Evolutionary conservation across 2,888 invertebrate genomes (phyloP).

Genomic region (Leucoma salicis): DNA sequence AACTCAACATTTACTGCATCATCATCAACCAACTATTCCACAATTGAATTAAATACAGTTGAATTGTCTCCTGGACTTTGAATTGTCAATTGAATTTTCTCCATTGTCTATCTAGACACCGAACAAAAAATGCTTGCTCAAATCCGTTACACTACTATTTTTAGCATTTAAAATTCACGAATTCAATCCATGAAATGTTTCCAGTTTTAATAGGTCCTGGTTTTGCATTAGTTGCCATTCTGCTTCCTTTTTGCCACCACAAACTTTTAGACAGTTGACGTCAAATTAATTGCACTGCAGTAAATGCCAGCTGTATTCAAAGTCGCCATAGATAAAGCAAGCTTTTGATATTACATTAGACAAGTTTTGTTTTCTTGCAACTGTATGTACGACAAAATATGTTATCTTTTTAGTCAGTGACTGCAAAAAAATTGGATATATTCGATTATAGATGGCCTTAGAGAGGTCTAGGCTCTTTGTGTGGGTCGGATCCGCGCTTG

Average conservation of each 20-base stretch:
- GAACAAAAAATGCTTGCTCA: no score
- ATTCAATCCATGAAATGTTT: slow-evolving; percentile 8
- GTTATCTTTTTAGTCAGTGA: no score
- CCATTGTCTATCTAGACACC: no score
- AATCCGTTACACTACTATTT: no score
- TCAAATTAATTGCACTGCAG: slow-evolving; percentile 44
- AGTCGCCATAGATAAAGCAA: not conserved
- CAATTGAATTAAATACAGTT: no score
- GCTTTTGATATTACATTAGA: not conserved
- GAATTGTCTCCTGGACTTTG: no score
- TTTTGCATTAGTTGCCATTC: slow-evolving; percentile 15
- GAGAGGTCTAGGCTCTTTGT: slow-evolving; percentile 54
- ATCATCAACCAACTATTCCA: no score
- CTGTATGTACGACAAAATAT: no score
- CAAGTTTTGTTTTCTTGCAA: not conserved
- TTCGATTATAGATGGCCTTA: slow-evolving; percentile 35
- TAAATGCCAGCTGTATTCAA: slow-evolving; percentile 20
- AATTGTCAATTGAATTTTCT: no score
- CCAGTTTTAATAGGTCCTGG: slow-evolving; percentile 20
- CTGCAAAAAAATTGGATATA: slow-evolving; percentile 41
- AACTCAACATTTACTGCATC: no score
- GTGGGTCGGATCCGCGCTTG: slow-evolving; percentile 48
- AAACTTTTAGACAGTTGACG: slow-evolving; percentile 27
- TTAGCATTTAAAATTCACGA: no score
- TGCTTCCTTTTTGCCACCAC: slow-evolving; percentile 22